phyloP scores from a whole-genome alignment of 1,140 invertebrate species.

The Portunus trituberculatus region DNA sequence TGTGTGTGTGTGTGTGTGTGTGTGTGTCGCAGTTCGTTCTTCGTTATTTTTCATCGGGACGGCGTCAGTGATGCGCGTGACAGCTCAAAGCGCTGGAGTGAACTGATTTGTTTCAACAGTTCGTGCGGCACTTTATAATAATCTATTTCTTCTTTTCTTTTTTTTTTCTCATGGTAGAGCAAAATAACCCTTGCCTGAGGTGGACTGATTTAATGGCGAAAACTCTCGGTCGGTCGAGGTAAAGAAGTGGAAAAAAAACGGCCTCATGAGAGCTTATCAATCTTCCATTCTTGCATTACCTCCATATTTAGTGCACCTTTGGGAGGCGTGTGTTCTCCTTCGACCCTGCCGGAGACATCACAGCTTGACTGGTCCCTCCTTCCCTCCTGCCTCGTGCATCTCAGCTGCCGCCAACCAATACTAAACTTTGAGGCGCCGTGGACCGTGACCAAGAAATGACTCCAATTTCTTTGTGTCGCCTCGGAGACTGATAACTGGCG shows the following conservation, averaged over 20 bases:
- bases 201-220: no score
- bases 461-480: conserved; percentile 57
- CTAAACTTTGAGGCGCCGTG: conserved; percentile 39
- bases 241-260: neutral
- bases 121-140: neutral
- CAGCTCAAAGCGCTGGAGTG: no score
- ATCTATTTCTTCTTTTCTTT: no score
- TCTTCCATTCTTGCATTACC: neutral
- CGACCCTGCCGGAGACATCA: no score
- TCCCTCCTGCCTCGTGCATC: neutral
- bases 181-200: no score
- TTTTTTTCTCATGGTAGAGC: no score
- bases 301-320: neutral
- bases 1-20: conserved; percentile 20
- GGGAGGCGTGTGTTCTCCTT: neutral
- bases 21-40: neutral
- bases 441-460: conserved; percentile 55
- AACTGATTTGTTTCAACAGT: neutral
- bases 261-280: neutral
- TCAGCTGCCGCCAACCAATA: conserved; percentile 54
- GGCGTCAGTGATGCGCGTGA: neutral
- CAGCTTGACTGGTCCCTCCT: no score
- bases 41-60: neutral
- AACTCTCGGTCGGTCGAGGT: neutral
- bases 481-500: conserved; percentile 52